phyloP scores from a whole-genome alignment of 2,113 vertebrate species.

The Brienomyrus brachyistius region DNA sequence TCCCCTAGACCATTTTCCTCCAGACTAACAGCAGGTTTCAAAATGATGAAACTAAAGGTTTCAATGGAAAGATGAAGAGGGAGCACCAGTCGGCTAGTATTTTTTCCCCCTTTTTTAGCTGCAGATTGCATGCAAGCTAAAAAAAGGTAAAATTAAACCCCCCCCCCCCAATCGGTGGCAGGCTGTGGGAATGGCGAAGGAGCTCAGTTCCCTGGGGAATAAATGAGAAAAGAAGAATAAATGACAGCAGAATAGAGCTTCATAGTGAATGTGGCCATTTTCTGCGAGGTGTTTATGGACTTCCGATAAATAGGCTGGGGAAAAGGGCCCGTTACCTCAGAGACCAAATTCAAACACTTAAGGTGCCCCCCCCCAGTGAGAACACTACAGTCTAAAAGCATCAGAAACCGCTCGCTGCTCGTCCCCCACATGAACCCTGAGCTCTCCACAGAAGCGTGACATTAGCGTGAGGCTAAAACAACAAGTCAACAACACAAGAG shows the following conservation, averaged over 20 bases:
- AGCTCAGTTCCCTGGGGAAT: slow-evolving; percentile 16
- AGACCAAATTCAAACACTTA: background rate
- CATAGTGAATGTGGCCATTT: slow-evolving; percentile 16
- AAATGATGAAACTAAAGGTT: background rate
- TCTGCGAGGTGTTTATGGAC: slow-evolving; percentile 6
- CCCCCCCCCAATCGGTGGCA: background rate
- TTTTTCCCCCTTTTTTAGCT: background rate
- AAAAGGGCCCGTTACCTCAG: background rate
- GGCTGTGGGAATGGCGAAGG: slow-evolving; percentile 26
- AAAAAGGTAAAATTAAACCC: background rate
- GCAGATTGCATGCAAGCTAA: background rate
- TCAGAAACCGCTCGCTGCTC: background rate
- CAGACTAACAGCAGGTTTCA: background rate
- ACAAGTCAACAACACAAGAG: background rate
- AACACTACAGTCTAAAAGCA: background rate
- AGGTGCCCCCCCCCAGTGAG: background rate
- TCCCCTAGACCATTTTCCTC: background rate
- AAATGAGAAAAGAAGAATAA: slow-evolving; percentile 2
- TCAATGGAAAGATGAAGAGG: background rate
- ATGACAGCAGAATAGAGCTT: slow-evolving; percentile 6
- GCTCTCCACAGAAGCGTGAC: background rate
- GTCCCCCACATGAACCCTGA: background rate
- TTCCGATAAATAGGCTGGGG: slow-evolving; percentile 20
- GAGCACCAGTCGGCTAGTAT: background rate
- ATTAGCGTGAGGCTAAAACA: background rate